Evolutionary conservation across 2,888 invertebrate species (phyloP), one percentile per base, ranked within the genome.

Genomic region (Malacosoma neustria): DNA sequence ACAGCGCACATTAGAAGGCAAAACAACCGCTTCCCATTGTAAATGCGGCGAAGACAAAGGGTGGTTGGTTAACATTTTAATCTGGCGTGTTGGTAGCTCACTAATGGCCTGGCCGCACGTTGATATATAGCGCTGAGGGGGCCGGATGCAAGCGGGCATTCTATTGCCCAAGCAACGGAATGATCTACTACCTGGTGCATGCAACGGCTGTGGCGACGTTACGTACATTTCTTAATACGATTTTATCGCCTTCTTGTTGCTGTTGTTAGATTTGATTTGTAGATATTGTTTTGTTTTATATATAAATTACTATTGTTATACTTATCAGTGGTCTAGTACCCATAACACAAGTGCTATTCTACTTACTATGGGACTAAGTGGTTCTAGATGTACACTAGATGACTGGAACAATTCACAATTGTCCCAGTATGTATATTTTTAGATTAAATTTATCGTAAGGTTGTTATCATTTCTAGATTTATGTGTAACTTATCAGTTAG

Each of bases 1-100:
- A 50, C 51, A 51, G 48, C 53, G 45, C 57, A 60, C 60, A 64
- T 65, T 59, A 58, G 56, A 57, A 52, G 49, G 52, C 50, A 57
- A 61, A 64, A 60, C 61, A 59, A 66, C 51, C 54, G 45, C 50
- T 62, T 63, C 54, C 59, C 57, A 55, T 65, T 59, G 59, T 67
- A 62, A 68, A 61, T 56, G 65, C 51, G 54, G 59, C 43, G 60
- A 68, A 70, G 66, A 67, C 62, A 71, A 63, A 64, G 63, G 59
- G 61, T 57, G 63, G 66, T 65, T 68, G 61, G 69, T 70, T 72
- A 70, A 72, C 72, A 72, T 73, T 73, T 73, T 73, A 73, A 73
- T 76, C 65, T 58, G 65, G 49, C 57, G 57, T 61, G 61, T 65
- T 54, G 51, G 57, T 54, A 46, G 54, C 50, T 46, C 55, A 51